phyloP scores from a whole-genome alignment of 92 coral and sea anemone genomes.

The Umimayanthus chanpuru region DNA sequence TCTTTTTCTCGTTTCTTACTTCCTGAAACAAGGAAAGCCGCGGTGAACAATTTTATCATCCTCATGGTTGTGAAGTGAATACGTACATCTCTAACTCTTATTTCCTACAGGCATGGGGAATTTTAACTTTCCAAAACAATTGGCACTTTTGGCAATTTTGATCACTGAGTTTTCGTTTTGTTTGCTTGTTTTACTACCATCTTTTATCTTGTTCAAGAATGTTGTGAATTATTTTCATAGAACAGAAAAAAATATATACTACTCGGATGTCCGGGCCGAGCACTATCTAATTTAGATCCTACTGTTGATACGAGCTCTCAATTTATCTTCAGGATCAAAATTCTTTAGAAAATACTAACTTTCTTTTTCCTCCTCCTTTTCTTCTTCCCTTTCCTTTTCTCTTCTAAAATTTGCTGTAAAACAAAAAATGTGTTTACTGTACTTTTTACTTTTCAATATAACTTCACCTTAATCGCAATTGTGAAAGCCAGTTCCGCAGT shows the following conservation, averaged over 20 bases:
- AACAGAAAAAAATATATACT: too few relatives aligned
- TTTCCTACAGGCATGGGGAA: background rate
- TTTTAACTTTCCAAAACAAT: too few relatives aligned
- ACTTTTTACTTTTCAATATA: background rate
- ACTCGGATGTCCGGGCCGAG: too few relatives aligned
- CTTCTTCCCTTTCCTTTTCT: slow-evolving; percentile 24
- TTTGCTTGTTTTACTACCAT: background rate
- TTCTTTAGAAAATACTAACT: slow-evolving; percentile 30
- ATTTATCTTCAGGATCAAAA: background rate
- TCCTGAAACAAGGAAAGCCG: slow-evolving; percentile 16
- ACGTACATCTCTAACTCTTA: background rate
- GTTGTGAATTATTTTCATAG: background rate
- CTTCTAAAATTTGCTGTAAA: slow-evolving; percentile 19
- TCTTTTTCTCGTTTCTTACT: background rate
- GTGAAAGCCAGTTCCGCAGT: background rate
- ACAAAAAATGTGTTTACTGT: background rate
- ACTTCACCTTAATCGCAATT: background rate
- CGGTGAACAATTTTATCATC: too few relatives aligned
- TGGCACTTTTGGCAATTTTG: too few relatives aligned
- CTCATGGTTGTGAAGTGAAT: background rate
- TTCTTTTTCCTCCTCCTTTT: slow-evolving; percentile 17
- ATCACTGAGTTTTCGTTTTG: background rate
- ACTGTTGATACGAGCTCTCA: background rate
- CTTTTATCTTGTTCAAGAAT: background rate
- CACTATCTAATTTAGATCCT: background rate